phyloP scores from a whole-genome alignment of 2,797 vertebrate species.

The Amazona finschi region DNA sequence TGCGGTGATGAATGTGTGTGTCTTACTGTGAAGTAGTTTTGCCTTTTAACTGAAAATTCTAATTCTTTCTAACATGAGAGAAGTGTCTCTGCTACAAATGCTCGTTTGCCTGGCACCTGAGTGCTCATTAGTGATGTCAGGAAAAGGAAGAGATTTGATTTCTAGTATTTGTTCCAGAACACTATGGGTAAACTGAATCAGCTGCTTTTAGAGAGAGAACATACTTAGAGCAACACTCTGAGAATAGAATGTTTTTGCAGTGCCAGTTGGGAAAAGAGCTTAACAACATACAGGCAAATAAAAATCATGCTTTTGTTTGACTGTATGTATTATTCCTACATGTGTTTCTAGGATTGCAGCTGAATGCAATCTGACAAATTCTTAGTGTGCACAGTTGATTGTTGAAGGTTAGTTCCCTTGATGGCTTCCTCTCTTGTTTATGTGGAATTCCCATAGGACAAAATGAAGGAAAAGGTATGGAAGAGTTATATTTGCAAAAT shows the following conservation, averaged over 20 bases:
- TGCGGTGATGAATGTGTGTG: not conserved
- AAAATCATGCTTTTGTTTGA: not conserved
- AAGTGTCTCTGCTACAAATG: slow-evolving; percentile 43
- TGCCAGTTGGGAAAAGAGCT: not conserved
- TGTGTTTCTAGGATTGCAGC: not conserved
- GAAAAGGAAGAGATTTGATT: not conserved
- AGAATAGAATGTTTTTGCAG: not conserved
- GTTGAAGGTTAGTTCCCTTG: not conserved
- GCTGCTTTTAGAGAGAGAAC: not conserved
- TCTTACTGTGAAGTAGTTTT: slow-evolving; percentile 10
- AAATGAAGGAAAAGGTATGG: not conserved
- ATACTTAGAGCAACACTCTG: not conserved
- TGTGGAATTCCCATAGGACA: not conserved
- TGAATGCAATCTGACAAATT: not conserved
- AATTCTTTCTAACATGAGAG: slow-evolving; percentile 45
- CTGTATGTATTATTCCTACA: not conserved
- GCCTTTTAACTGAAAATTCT: slow-evolving; percentile 49
- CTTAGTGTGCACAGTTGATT: not conserved
- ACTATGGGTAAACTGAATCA: not conserved
- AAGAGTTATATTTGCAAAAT: not conserved
- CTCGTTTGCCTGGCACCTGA: slow-evolving; percentile 26
- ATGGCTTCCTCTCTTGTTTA: not conserved
- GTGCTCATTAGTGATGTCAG: not conserved
- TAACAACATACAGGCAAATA: not conserved
- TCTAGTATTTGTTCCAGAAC: not conserved